Evolutionary conservation across 2,113 vertebrate species (phyloP).

Genomic region (Hyperoodon ampullatus): DNA sequence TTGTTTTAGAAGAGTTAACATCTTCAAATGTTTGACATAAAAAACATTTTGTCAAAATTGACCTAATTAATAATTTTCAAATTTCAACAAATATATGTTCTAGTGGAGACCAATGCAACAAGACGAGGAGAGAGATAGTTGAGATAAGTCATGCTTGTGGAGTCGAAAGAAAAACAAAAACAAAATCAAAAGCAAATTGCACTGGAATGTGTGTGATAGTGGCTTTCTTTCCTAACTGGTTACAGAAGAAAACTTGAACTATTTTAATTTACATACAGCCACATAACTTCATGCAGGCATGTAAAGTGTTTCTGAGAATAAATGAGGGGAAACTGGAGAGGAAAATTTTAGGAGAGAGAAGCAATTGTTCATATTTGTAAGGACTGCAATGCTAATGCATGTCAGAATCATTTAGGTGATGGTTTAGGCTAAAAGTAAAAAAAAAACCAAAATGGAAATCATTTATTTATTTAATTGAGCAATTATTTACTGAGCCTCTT

Average conservation of each 20-base stretch:
- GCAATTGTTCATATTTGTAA: conserved; percentile 54
- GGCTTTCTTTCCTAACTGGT: conserved; percentile 54
- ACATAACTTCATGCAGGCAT: conserved; percentile 53
- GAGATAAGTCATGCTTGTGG: neutral
- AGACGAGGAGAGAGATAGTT: neutral
- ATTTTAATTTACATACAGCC: conserved; percentile 54
- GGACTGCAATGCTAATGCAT: neutral
- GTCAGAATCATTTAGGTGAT: neutral
- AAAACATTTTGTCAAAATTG: neutral
- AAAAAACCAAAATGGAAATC: neutral
- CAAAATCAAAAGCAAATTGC: neutral
- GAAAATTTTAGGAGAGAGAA: conserved; percentile 63
- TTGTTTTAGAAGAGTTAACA: neutral
- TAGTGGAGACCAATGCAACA: neutral
- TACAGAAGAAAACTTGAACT: conserved; percentile 51
- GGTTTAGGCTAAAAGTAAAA: neutral
- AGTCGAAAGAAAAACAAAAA: neutral
- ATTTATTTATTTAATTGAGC: neutral
- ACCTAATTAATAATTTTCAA: neutral
- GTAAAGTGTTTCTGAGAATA: conserved; percentile 61
- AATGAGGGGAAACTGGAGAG: conserved; percentile 62
- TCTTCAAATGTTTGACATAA: neutral
- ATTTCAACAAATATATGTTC: neutral
- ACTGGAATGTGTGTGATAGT: neutral
- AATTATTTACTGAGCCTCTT: neutral